Percentiles rank a stretch among this genome's conserved stretches.
These are phyloP conservation scores for Brachionus plicatilis DNA, from an alignment of 1,140 invertebrate genomes.

Conservation along the genomic window DNA sequence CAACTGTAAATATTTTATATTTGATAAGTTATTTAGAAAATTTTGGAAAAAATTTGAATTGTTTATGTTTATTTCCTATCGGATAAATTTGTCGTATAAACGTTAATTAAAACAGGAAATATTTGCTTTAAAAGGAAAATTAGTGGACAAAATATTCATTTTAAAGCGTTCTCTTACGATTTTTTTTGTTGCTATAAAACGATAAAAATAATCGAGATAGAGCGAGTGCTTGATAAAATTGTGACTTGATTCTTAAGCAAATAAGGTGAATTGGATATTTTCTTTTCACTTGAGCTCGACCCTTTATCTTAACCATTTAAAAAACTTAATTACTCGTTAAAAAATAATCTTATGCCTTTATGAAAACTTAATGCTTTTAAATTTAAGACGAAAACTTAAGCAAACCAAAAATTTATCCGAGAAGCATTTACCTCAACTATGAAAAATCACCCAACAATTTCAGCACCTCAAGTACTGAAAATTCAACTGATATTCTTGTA, in stretches of 20 bases:
- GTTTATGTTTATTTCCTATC: neutral
- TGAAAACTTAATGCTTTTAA: neutral
- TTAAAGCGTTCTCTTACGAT: neutral
- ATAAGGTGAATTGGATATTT: neutral
- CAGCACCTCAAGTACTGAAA: neutral
- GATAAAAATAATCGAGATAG: neutral
- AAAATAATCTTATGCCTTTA: neutral
- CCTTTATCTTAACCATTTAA: neutral
- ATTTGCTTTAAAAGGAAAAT: neutral
- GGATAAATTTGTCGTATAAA: neutral
- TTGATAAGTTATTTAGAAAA: neutral
- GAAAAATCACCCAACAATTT: neutral
- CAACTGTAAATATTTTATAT: neutral
- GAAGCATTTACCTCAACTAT: conserved; percentile 17
- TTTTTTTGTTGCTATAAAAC: neutral
- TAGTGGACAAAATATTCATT: neutral
- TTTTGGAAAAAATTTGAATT: neutral
- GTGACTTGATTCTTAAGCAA: neutral
- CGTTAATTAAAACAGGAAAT: neutral
- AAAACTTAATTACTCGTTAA: neutral
- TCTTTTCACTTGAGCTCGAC: neutral
- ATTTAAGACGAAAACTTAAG: neutral
- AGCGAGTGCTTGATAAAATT: neutral
- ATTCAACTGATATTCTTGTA: neutral
- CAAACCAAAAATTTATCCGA: conserved; percentile 22